Percentiles rank a stretch among this genome's conserved stretches.
Evolutionary conservation across 2,888 invertebrate species (phyloP).

Genomic region (Drosophila emarginata): DNA sequence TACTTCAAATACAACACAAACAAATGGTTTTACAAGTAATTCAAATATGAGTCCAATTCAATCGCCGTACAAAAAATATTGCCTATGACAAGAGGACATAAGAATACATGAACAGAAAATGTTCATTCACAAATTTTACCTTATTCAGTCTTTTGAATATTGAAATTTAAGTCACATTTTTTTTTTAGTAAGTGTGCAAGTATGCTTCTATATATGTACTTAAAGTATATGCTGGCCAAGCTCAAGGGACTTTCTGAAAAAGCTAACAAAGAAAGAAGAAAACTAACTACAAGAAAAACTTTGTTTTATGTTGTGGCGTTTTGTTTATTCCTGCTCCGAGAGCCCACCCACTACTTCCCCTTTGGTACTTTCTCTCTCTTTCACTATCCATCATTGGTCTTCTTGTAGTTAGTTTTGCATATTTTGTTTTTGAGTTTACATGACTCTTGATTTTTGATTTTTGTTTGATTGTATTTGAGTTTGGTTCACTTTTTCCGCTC

Average conservation of each 20-base stretch:
- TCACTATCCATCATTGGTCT: neutral
- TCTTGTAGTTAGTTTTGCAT: slow-evolving; percentile 6
- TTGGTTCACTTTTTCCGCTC: slow-evolving; percentile 26
- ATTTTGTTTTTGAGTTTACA: slow-evolving; percentile 48
- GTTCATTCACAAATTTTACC: too few relatives aligned
- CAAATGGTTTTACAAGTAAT: too few relatives aligned
- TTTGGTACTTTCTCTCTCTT: neutral
- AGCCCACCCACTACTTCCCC: neutral
- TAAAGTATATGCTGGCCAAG: neutral
- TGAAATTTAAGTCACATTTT: neutral
- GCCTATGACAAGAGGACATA: too few relatives aligned
- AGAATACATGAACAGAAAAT: too few relatives aligned
- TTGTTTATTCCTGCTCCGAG: neutral
- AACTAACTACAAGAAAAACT: slow-evolving; percentile 3
- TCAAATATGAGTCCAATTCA: too few relatives aligned
- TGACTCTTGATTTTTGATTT: slow-evolving; percentile 68
- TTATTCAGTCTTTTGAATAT: neutral
- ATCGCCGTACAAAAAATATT: neutral
- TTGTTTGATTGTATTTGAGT: slow-evolving; percentile 68
- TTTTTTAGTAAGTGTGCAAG: neutral
- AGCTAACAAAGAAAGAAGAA: neutral
- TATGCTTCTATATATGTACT: neutral
- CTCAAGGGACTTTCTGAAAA: neutral
- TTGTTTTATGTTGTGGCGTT: slow-evolving; percentile 4
- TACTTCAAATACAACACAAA: too few relatives aligned